Conservation (phyloP, 2,888 invertebrate species). For the Rotaria magnacalcarata region DNA sequence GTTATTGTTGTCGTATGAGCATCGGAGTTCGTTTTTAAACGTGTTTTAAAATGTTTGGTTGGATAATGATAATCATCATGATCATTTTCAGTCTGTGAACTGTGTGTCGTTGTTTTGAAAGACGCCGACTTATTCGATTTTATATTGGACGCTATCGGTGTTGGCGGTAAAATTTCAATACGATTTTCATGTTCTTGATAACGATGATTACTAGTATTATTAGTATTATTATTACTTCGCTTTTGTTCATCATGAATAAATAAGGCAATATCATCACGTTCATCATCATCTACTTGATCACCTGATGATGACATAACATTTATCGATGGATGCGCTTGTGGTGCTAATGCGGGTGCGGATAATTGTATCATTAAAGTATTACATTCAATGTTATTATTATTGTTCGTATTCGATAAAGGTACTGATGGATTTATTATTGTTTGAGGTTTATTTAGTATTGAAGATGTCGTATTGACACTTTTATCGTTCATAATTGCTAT, state of each 20-base stretch:
- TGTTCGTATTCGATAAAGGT: background rate
- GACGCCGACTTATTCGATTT: background rate
- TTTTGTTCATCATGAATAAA: background rate
- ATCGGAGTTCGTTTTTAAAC: background rate
- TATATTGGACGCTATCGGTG: background rate
- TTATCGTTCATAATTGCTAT: background rate
- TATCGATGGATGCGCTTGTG: background rate
- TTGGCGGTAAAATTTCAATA: background rate
- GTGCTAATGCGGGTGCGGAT: background rate
- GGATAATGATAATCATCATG: background rate
- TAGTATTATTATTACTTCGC: background rate
- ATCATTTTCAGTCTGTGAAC: background rate
- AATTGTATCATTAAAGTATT: background rate
- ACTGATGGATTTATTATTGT: background rate
- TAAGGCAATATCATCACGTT: conserved; percentile 22
- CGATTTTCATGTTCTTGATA: background rate
- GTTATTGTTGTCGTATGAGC: background rate
- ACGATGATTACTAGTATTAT: background rate
- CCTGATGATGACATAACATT: conserved; percentile 14
- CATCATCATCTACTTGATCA: background rate
- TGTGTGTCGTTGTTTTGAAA: background rate
- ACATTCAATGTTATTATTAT: background rate
- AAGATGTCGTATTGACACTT: background rate
- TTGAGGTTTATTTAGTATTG: background rate
- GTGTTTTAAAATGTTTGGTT: background rate